A percentile compares a stretch with the other conserved stretches of the same genome.
Conservation (phyloP, 2,888 invertebrate species). For the Tortrix viridana region DNA sequence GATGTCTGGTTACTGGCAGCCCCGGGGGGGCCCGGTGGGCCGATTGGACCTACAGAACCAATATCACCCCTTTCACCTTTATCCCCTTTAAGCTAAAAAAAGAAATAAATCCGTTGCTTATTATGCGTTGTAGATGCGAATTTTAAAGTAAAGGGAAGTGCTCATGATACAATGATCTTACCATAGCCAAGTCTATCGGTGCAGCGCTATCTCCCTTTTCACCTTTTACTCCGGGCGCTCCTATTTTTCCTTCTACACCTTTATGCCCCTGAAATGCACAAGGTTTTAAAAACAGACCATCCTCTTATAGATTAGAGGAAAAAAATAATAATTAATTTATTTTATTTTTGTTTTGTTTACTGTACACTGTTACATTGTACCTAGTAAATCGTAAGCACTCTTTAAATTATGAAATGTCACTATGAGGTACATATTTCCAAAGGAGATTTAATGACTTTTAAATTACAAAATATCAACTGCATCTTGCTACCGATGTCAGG, state of each 20-base stretch:
- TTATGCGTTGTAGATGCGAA: too few relatives aligned
- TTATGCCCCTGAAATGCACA: conserved; percentile 74
- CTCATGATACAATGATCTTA: conserved; percentile 41
- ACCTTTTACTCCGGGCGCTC: conserved; percentile 54
- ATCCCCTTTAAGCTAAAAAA: conserved; percentile 61
- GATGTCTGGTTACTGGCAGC: conserved; percentile 1
- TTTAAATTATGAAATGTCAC: too few relatives aligned
- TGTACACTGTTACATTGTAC: too few relatives aligned
- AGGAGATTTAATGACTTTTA: too few relatives aligned
- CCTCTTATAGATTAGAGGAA: too few relatives aligned
- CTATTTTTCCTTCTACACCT: conserved; percentile 59
- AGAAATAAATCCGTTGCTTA: not conserved
- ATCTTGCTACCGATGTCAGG: too few relatives aligned
- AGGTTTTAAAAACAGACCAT: not conserved
- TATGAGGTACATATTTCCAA: too few relatives aligned
- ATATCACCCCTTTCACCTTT: conserved; percentile 62
- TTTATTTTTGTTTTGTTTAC: too few relatives aligned
- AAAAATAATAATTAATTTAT: too few relatives aligned
- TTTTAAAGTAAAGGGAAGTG: too few relatives aligned
- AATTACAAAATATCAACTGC: too few relatives aligned
- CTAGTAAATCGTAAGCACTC: too few relatives aligned
- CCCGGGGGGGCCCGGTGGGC: conserved; percentile 46
- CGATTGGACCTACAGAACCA: conserved; percentile 19
- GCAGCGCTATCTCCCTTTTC: conserved; percentile 63
- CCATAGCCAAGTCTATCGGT: conserved; percentile 54